Percentiles rank a stretch among this genome's conserved stretches.
Evolutionary conservation across 2,113 vertebrate genomes (phyloP).

Genomic region (Antennarius striatus): DNA sequence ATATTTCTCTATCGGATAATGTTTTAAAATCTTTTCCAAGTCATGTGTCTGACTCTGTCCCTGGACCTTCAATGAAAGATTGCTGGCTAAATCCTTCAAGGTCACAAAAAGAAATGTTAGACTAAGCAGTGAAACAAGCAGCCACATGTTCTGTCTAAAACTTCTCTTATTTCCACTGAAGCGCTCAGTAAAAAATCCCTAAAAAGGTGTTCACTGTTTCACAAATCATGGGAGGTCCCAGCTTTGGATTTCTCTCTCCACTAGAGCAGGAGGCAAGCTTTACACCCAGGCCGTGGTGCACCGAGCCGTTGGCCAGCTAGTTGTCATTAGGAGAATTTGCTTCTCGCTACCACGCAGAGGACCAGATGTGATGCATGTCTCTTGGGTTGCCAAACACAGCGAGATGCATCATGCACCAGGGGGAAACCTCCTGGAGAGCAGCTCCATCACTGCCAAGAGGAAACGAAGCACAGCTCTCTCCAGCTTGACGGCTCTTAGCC

Average conservation of each 20-base stretch:
- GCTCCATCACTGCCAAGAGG: constrained; percentile 56
- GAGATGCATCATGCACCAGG: constrained; percentile 33
- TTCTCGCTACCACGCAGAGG: constrained; percentile 32
- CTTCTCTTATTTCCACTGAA: constrained; percentile 8
- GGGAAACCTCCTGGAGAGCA: constrained; percentile 42
- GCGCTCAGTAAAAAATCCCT: not conserved
- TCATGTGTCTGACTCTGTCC: too few species aligned
- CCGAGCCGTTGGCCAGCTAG: constrained; percentile 19
- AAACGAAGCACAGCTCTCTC: constrained; percentile 46
- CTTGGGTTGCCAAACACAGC: constrained; percentile 55
- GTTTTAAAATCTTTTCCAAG: too few species aligned
- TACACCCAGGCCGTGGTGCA: constrained; percentile 3
- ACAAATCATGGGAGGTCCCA: constrained; percentile 33
- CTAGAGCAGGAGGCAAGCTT: constrained; percentile 48
- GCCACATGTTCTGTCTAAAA: not conserved
- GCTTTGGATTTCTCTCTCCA: constrained; percentile 44
- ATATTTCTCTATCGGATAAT: too few species aligned
- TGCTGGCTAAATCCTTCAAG: too few species aligned
- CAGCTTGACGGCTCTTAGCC: constrained; percentile 56
- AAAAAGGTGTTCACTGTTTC: constrained; percentile 23
- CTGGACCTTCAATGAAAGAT: too few species aligned
- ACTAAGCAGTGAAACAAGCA: not conserved
- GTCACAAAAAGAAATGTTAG: not conserved
- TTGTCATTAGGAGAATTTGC: constrained; percentile 58
- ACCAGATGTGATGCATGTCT: constrained; percentile 63